Evolutionary conservation across 2,888 invertebrate genomes (phyloP).

Genomic region (Microlaimidae sp.): DNA sequence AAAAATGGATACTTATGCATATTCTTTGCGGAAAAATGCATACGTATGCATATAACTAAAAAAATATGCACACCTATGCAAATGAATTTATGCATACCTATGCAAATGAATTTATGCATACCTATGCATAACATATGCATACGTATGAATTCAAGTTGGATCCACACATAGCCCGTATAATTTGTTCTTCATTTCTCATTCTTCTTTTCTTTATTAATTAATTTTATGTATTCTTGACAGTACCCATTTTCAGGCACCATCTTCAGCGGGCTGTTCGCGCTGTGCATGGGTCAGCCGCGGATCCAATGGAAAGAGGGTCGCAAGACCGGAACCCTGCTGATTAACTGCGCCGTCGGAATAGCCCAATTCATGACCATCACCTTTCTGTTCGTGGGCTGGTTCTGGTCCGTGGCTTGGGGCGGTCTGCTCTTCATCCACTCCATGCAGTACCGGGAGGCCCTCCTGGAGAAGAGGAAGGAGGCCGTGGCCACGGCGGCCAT

Average conservation of each 20-base stretch:
- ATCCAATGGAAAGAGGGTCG: conserved; percentile 63
- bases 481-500: conserved; percentile 33
- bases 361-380: conserved; percentile 80
- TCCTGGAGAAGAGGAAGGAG: conserved; percentile 31
- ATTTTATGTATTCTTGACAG: too few species aligned
- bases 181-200: too few species aligned
- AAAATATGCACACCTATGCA: too few species aligned
- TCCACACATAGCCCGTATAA: too few species aligned
- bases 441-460: conserved; percentile 35
- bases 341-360: conserved; percentile 65
- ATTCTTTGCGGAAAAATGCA: too few species aligned
- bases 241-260: conserved; percentile 75
- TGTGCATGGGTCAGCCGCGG: conserved; percentile 71
- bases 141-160: too few species aligned
- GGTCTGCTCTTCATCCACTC: conserved; percentile 72
- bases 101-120: too few species aligned
- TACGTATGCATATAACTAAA: too few species aligned
- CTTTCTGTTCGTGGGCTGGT: conserved; percentile 69
- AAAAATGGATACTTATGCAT: too few species aligned
- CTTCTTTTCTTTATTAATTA: too few species aligned
- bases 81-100: too few species aligned
- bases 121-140: too few species aligned
- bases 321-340: conserved; percentile 60
- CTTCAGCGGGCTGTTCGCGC: conserved; percentile 65
- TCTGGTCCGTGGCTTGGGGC: conserved; percentile 97